Evolutionary conservation across 2,888 invertebrate genomes (phyloP).

Genomic region (Hyppa rectilinea): DNA sequence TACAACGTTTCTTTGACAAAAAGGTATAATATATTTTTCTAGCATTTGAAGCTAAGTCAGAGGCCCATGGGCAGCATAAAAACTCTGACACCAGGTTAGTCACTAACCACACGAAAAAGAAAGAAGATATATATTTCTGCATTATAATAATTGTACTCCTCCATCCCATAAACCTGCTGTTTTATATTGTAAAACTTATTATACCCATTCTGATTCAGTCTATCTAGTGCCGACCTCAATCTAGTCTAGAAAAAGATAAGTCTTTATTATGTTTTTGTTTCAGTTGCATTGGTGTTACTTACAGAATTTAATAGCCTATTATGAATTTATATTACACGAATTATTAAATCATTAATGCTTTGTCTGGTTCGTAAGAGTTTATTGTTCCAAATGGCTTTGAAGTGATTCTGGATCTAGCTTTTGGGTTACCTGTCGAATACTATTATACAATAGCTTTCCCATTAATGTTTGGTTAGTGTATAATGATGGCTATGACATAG

Average conservation of each 20-base stretch:
- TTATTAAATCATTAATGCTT: slow-evolving; percentile 53
- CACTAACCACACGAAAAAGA: too few species aligned
- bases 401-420: slow-evolving; percentile 1
- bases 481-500: too few species aligned
- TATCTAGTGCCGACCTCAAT: slow-evolving; percentile 38
- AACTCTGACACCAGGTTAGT: too few species aligned
- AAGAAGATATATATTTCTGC: neutral
- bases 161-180: slow-evolving; percentile 11
- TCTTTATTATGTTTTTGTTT: slow-evolving; percentile 52
- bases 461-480: too few species aligned
- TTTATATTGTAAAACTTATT: neutral
- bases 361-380: slow-evolving; percentile 42
- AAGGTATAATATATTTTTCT: too few species aligned
- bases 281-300: slow-evolving; percentile 23
- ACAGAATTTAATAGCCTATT: slow-evolving; percentile 58
- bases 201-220: slow-evolving; percentile 9
- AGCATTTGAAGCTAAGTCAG: too few species aligned
- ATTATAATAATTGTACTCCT: neutral
- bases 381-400: slow-evolving; percentile 49
- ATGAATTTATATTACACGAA: slow-evolving; percentile 56
- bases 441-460: too few species aligned
- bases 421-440: neutral
- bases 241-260: slow-evolving; percentile 46
- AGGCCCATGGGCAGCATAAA: too few species aligned
- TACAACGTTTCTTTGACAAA: neutral